Evolutionary conservation across 2,797 vertebrate genomes (phyloP).

Genomic region (Girardinus metallicus): DNA sequence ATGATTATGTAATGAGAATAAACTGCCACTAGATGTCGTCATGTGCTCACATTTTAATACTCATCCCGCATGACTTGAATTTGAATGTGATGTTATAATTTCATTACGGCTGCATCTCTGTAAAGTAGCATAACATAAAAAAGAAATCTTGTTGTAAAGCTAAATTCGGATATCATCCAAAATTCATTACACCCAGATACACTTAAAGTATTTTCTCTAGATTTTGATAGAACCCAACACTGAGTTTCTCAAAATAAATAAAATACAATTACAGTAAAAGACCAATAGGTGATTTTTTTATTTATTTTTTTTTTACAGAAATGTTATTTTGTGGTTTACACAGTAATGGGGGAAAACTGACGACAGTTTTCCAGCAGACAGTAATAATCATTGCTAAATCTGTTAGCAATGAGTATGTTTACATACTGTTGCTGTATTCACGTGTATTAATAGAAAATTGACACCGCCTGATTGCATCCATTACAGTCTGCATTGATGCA

Average conservation of each 20-base stretch:
- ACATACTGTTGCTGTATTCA: background rate
- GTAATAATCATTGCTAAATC: background rate
- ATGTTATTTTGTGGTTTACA: background rate
- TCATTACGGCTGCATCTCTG: background rate
- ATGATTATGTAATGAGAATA: background rate
- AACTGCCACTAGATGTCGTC: slow-evolving; percentile 50
- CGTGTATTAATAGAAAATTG: background rate
- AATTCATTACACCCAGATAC: background rate
- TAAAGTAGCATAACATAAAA: background rate
- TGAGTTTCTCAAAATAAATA: background rate
- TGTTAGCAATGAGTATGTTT: background rate
- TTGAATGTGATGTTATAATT: background rate
- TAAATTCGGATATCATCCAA: background rate
- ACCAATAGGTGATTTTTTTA: background rate
- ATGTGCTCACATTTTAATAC: background rate
- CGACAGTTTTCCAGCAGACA: too few species aligned
- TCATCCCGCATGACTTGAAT: background rate
- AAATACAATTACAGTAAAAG: background rate
- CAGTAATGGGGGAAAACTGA: background rate
- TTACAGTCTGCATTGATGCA: background rate
- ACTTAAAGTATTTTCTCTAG: background rate
- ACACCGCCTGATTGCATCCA: background rate
- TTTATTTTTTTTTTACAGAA: background rate
- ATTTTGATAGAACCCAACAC: background rate
- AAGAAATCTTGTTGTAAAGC: too few species aligned